Percentiles rank a stretch among this genome's conserved stretches.
phyloP scores from a whole-genome alignment of 2,888 invertebrate genomes.

The Ernsta delagoae region DNA sequence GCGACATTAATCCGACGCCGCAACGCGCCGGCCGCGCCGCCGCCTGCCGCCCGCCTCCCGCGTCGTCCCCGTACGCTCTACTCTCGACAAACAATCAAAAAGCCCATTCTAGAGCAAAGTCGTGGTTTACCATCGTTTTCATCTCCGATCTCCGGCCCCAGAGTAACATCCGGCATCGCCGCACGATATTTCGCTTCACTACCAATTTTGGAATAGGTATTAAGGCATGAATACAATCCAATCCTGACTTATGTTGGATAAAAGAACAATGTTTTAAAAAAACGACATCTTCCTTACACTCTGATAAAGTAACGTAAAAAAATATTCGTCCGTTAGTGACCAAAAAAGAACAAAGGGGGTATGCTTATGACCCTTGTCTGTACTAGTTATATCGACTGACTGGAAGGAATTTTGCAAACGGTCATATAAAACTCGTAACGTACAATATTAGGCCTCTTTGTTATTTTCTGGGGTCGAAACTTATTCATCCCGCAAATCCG shows the following conservation, averaged over 20 bases:
- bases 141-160: slow-evolving; percentile 64
- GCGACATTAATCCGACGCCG: slow-evolving; percentile 71
- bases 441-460: slow-evolving; percentile 75
- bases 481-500: slow-evolving; percentile 84
- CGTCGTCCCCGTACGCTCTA: slow-evolving; percentile 39
- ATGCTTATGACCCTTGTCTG: neutral
- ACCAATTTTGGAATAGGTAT: too few species aligned
- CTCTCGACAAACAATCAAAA: slow-evolving; percentile 67
- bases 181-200: slow-evolving; percentile 20
- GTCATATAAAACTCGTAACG: slow-evolving; percentile 76
- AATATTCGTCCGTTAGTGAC: neutral
- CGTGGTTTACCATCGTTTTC: slow-evolving; percentile 66
- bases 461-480: slow-evolving; percentile 84
- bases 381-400: slow-evolving; percentile 43
- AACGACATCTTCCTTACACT: too few species aligned
- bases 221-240: too few species aligned
- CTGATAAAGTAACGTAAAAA: neutral
- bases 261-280: too few species aligned
- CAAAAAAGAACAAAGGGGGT: neutral
- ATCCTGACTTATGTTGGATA: neutral
- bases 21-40: slow-evolving; percentile 43
- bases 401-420: slow-evolving; percentile 75
- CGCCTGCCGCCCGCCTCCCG: slow-evolving; percentile 38
- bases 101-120: slow-evolving; percentile 66
- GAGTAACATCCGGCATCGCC: slow-evolving; percentile 53